Base-by-base conservation (phyloP, 2,888 invertebrate genomes). In the Meteorus cinctellus region DNA sequence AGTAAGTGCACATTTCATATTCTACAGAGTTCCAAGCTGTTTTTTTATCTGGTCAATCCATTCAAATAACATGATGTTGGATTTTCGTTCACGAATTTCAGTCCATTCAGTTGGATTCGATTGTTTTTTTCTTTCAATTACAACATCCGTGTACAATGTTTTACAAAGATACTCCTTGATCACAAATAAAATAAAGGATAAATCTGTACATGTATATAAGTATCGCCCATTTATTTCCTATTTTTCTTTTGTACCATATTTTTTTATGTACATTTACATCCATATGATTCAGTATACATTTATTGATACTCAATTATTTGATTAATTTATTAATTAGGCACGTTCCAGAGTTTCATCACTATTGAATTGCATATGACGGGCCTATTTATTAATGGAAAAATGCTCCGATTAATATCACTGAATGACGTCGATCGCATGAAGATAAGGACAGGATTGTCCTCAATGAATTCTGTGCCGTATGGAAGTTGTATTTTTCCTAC, bases 51-150 rank as follows among this genome's bases (percentile, higher is more conserved):
- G 63, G n/a, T 59, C 34, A 36, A 60, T 71, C 36, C 27, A 62
- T 71, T 34, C 24, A 41, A 60, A 71, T 71, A 71, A 62, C 60
- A 41, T n/a, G 29, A 36, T 34, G 14, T 62, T 62, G n/a, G 14
- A 29, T n/a, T 34, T 63, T 63, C 63, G 14, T 8, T 55, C 19
- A 55, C 19, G 2, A 4, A 55, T 19, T 55, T 24, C 19, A 24
- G 19, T 19, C 19, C 19, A 55, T 55, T 55, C 19, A 8, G 5
- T 55, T 55, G 8, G 8, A n/a, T 55, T 55, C 6, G 4, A 8
- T 48, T 48, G n/a, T 55, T 8, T 55, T 48, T 24, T 19, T 24
- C 0, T 55, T 19, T 55, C 8, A 6, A 19, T 55, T 4, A 24
- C n/a, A 24, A 1, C n/a, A 10, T 8, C 2, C 19, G n/a, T 55